Evolutionary conservation across 2,888 invertebrate species (phyloP), one percentile per base, ranked within the genome.

Genomic region (Plebejus melissa): DNA sequence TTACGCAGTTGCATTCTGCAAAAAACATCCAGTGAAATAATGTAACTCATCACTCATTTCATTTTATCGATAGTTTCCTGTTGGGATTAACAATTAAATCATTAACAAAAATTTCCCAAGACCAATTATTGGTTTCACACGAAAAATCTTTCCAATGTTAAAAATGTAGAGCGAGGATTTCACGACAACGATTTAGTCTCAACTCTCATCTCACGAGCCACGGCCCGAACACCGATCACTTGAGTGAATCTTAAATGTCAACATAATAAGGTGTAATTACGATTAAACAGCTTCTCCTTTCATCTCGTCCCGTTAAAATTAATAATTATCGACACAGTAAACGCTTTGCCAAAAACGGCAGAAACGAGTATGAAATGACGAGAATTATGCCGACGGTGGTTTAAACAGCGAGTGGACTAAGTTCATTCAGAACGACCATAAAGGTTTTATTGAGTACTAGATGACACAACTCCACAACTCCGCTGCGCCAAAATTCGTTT

Each of bases 171-270:
- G 69, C 69, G 41, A 70, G 70, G 41, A 69, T 50, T 69, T 69
- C 54, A 22, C 46, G 28, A 32, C 46, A 65, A 65, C 46, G 60
- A 74, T 65, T 74, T 74, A 41, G 60, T 60, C 28, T 74, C 58
- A 38, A 46, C 54, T 65, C 65, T 57, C 58, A 75, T 69, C 57
- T 75, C 75, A 54, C 38, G 69, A 50, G 9, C 69, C 69, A 54
- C 57, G 69, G 36, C 32, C 69, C 57, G 36, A 69, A 65, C 75
- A 69, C 41, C 41, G 36, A 60, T 71, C 75, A 60, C 57, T 71
- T 75, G 60, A 75, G 71, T 75, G 75, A 75, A 58, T 71, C 58
- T 58, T 75, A 75, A 75, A 75, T 70, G 75, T 72, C 75, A 71
- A 70, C 41, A 75, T 75, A 75, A 75, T 75, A 71, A 28, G 71